These are phyloP conservation scores for Eristalinus aeneus DNA, from an alignment of 2,888 invertebrate species.

Conservation along the genomic window DNA sequence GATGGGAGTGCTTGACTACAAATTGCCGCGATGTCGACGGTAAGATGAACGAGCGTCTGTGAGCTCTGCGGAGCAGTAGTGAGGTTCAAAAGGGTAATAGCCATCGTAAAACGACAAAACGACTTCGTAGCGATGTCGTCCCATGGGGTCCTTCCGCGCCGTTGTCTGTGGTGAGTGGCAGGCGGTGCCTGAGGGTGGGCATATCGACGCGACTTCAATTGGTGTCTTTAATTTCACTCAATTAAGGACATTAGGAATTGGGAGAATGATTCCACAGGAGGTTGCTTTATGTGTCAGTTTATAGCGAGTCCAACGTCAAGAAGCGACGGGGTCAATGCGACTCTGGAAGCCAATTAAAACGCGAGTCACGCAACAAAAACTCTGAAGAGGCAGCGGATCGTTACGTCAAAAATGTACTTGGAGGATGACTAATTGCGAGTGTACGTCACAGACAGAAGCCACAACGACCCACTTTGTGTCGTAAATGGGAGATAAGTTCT, in stretches of 20 bases:
- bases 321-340: not conserved
- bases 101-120: not conserved
- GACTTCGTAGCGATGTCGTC: not conserved
- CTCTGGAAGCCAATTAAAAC: too few species aligned
- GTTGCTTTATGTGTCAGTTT: not conserved
- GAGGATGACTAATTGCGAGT: too few species aligned
- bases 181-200: not conserved
- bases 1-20: not conserved
- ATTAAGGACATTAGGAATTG: not conserved
- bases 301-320: not conserved
- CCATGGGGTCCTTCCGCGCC: not conserved
- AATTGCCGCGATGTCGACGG: not conserved
- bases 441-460: too few species aligned
- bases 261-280: not conserved
- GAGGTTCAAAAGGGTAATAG: not conserved
- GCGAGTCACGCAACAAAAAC: not conserved
- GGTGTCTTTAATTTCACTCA: not conserved
- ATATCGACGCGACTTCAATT: not conserved
- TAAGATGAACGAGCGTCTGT: not conserved
- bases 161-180: not conserved
- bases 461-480: too few species aligned
- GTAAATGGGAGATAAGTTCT: too few species aligned
- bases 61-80: not conserved
- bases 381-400: not conserved
- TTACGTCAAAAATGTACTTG: too few species aligned